These are phyloP conservation scores for human DNA, from an alignment of 2,113 vertebrate genomes.

Conservation along the genomic window DNA sequence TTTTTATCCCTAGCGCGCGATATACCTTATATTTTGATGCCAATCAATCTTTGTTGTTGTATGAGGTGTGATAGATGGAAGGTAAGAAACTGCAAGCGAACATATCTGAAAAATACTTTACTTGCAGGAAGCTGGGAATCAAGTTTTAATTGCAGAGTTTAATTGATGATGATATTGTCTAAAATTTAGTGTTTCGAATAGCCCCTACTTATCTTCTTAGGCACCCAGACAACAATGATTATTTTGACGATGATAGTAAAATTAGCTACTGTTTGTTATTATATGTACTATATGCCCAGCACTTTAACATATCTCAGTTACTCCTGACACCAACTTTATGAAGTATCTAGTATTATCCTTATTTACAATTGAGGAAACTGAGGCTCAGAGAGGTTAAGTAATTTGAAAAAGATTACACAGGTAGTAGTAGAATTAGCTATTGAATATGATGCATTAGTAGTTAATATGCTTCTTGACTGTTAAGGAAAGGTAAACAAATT, in stretches of 20 bases:
- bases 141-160: background rate
- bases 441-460: background rate
- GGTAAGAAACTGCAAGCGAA: background rate
- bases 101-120: background rate
- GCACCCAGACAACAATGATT: background rate
- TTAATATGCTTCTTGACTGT: background rate
- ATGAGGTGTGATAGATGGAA: background rate
- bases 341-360: background rate
- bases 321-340: background rate
- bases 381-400: background rate
- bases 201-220: background rate
- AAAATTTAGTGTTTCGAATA: constrained; percentile 5
- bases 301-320: background rate
- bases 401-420: background rate
- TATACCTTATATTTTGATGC: background rate
- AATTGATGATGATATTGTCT: background rate
- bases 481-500: background rate
- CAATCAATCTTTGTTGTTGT: background rate
- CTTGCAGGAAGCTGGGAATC: background rate
- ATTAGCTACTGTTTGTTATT: background rate
- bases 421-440: background rate
- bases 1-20: background rate
- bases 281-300: background rate
- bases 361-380: background rate
- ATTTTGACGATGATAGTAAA: background rate